phyloP scores from a whole-genome alignment of 2,113 vertebrate genomes.

The Azemiops feae region DNA sequence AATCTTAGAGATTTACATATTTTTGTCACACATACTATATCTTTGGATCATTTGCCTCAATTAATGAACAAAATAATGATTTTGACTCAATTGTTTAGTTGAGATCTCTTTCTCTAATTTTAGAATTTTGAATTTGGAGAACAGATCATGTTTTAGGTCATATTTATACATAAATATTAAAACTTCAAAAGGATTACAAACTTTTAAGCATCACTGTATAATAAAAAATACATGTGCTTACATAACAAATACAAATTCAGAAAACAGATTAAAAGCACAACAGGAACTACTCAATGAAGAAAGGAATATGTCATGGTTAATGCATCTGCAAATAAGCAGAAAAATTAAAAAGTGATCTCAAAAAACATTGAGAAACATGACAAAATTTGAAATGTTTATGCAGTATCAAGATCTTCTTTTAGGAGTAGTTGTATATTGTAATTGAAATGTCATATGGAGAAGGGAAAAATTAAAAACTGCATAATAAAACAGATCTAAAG shows the following conservation, averaged over 20 bases:
- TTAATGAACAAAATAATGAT: background rate
- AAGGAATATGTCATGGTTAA: background rate
- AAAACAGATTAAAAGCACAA: background rate
- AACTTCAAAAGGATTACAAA: background rate
- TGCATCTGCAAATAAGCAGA: background rate
- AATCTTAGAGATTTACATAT: background rate
- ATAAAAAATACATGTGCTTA: background rate
- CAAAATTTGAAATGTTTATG: background rate
- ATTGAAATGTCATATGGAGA: background rate
- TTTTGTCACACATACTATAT: background rate
- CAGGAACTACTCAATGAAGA: background rate
- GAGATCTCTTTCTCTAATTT: background rate
- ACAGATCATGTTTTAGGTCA: background rate
- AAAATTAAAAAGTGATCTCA: background rate
- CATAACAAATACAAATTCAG: background rate
- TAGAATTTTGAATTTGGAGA: background rate
- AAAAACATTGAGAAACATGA: background rate
- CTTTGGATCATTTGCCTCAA: background rate
- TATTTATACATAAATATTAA: background rate
- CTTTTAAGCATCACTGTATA: background rate
- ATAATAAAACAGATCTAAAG: background rate
- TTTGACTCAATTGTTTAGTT: background rate
- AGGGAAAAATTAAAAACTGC: background rate
- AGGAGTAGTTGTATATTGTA: background rate
- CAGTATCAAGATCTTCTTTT: background rate